Percentiles rank a stretch among this genome's conserved stretches.
These are phyloP conservation scores for Gymnobelideus leadbeateri DNA, from an alignment of 2,113 vertebrate species.

Conservation along the genomic window DNA sequence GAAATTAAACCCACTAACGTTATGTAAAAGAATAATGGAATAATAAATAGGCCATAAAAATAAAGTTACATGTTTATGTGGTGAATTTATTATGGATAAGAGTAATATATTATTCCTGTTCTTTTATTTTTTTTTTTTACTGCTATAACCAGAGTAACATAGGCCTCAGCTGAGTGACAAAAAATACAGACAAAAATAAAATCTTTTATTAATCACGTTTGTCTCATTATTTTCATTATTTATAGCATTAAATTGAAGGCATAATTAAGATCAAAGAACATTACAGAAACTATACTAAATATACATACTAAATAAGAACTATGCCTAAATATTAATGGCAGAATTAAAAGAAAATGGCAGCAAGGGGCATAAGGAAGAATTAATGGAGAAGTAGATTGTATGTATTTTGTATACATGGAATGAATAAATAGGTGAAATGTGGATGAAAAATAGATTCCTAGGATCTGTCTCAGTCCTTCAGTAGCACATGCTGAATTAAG, in stretches of 20 bases:
- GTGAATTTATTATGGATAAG: constrained; percentile 19
- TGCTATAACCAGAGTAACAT: not conserved
- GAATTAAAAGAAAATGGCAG: not conserved
- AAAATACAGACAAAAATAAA: not conserved
- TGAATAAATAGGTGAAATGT: not conserved
- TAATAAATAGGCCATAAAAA: constrained; percentile 44
- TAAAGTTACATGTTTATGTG: constrained; percentile 43
- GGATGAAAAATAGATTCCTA: not conserved
- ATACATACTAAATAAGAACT: not conserved
- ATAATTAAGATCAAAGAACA: not conserved
- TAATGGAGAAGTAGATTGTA: not conserved
- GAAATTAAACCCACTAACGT: constrained; percentile 40
- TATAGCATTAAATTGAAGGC: constrained; percentile 36
- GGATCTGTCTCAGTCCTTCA: not conserved
- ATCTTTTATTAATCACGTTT: constrained; percentile 31
- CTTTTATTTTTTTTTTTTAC: not conserved
- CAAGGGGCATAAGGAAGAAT: not conserved
- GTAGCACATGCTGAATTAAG: not conserved
- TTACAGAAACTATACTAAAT: not conserved
- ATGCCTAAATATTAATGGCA: not conserved
- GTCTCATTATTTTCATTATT: not conserved
- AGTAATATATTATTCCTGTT: constrained; percentile 7
- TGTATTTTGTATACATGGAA: not conserved
- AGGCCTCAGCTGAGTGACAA: not conserved
- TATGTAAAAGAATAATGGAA: not conserved